Base-by-base conservation (phyloP, 2,888 invertebrate species). In the Corbicula japonica region DNA sequence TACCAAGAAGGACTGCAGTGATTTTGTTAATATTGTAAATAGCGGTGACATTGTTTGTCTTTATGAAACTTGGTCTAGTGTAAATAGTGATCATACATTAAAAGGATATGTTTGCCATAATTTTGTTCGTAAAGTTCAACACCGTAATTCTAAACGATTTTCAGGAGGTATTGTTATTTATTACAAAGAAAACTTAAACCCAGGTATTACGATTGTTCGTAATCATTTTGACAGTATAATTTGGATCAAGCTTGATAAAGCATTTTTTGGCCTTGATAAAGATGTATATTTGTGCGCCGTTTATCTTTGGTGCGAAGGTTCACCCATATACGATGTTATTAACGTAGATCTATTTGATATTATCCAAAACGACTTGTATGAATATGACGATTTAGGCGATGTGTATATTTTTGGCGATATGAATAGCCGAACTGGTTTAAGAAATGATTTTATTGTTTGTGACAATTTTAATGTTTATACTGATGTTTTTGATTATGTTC, bases 121-220 rank as follows among this genome's bases (percentile, higher is more conserved):
- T 50, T 50, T 50, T n/a, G 6, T 26, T 50, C 8, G 50, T 18
- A 50, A 50, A 50, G 23, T 50, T 50, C 50, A 50, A 4, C 50
- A 50, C 28, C 5, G 18, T 8, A 46, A 46, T 46, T 18, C 46
- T 8, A 46, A 46, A 15, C 18, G 46, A 46, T 5, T 3, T 46
- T 21, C n/a, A 5, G 46, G 46, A 46, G 46, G 46, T 4, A 46
- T 46, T 8, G 46, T 4, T 46, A 5, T 46, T 21, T 46, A 21
- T 21, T 46, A 46, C 18, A 46, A n/a, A n/a, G n/a, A n/a, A n/a
- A n/a, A n/a, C n/a, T n/a, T n/a, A n/a, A n/a, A n/a, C n/a, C n/a
- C n/a, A n/a, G n/a, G n/a, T n/a, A n/a, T n/a, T n/a, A n/a, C n/a
- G 46, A 46, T 21, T 46, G n/a, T 21, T 15, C 15, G 21, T 18